Base-by-base conservation (phyloP, 2,888 invertebrate genomes). In the Sturmia bella region DNA sequence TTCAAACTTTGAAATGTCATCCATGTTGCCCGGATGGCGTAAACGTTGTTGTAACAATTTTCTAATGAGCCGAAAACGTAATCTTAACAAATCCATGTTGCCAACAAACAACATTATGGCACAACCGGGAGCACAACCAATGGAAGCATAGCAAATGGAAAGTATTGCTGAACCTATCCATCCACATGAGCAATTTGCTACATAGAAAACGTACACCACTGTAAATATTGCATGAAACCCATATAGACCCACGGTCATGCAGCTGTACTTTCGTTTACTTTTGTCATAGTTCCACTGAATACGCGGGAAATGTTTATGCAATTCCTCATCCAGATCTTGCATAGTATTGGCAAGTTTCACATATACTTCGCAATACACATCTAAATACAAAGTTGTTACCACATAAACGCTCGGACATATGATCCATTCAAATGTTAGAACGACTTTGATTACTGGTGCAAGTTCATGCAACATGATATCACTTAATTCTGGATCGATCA, bases 231-330 rank as follows among this genome's bases (percentile, higher is more conserved):
- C 74, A 56, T 86, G 87, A 5, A 79, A 61, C 3, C 61, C 64
- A 50, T 83, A 68, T 0, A 86, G 57, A 2, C 72, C 12, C 0
- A 79, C 43, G 0, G 86, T 82, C 17, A 86, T 75, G 2, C 83
- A 72, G 11, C 80, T 85, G 68, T 87, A 88, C 43, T 89, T 90
- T 12, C 80, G 70, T 2, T 79, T 82, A 0, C 85, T 85, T 32
- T 87, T 88, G 2, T 85, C 45, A 54, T 90, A 90, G 43, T 89
- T 85, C 87, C 90, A 90, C 13, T 80, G 76, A 0, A 89, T 86
- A 2, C 79, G 13, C 0, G 85, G 80, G 57, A 89, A 90, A 17
- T 85, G 64, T 0, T 43, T 66, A 0, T 79, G 64, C n/a, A 90
- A 70, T 0, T 78, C 15, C 0, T 82, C 57, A 80, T 90, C 89